Evolutionary conservation across 2,888 invertebrate species (phyloP), one percentile per base, ranked within the genome.

Genomic region (Pollenia angustigena): DNA sequence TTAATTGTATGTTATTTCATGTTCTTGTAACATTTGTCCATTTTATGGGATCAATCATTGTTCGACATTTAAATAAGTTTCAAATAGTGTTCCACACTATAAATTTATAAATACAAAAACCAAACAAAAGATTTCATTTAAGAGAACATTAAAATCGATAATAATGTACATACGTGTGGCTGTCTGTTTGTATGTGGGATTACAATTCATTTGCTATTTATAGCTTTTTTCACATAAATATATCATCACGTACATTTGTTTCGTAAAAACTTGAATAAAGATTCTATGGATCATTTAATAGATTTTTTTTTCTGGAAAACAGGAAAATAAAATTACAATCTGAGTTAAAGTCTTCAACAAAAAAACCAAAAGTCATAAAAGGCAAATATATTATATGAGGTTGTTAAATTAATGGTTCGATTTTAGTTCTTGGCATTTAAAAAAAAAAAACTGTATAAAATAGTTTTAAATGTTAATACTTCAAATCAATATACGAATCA

Each of bases 11-110:
- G 32, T 60, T 64, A 78, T 74, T 68, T 81, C 84, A 80, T 85
- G 82, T 78, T 87, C 10, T 69, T 62, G 32, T 79, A 72, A 75
- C 81, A 87, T 85, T 87, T 88, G 81, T 71, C 74, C 72, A 58
- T 83, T 83, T 86, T 80, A 87, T 85, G 76, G 74, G 87, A 82
- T 89, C 87, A 88, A 87, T 87, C 86, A 87, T 85, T 87, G 84
- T 83, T 82, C 82, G 88, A 78, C 86, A 89, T 88, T 88, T 87
- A 85, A 89, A 88, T 89, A 88, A 83, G 72, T 87, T 87, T 84
- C 85, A 79, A 87, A 88, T 87, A 81, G 60, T 44, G 46, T 42
- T 50, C 69, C 60, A 64, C 42, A 83, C 50, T 14, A 66, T 74
- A 66, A 64, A 81, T 58, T 60, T 23, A 32, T 9, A 52, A 40